Base-by-base conservation (phyloP, 2,797 vertebrate genomes). In the Falco biarmicus region DNA sequence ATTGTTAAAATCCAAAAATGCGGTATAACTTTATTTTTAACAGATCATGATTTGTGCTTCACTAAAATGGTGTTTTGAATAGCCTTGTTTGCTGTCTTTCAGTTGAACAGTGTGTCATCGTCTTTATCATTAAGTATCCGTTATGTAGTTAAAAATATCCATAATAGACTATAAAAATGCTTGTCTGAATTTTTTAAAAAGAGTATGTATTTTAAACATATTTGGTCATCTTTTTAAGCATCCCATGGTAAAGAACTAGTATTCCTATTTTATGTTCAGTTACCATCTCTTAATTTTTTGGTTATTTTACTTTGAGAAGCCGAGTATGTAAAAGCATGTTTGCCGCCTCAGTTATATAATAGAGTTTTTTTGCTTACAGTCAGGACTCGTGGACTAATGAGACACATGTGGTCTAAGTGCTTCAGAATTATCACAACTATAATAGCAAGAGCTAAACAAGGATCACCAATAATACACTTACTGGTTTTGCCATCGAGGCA, bases 381-480 rank as follows among this genome's bases (percentile, higher is more conserved):
- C 63, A 65, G 94, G 90, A 96, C 16, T 34, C 7, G 26, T 89
- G 74, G 41, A 73, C 86, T 97, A 91, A 87, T 90, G 96, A 97
- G 96, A 94, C 63, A 86, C 34, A 6, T 89, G 70, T 95, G 88
- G 94, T 91, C 81, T 66, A 93, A 94, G 93, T 89, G 96, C 95
- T 97, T 79, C 41, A 75, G 57, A 96, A 86, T 96, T 89, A 75
- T 94, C 96, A 89, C 88, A 93, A 82, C 96, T 92, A 14, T 84
- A 96, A 96, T 32, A 95, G 68, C 60, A 87, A 91, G 65, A 94
- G 92, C 94, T 93, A 89, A 97, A 97, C 80, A 94, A 93, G 41
- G 77, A 95, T 96, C 93, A 60, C 88, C 83, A 89, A 54, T 64
- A 94, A 96, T 96, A 97, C 96, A 97, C 96, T 71, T 90, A 69